A percentile compares a stretch with the other conserved stretches of the same genome.
Conservation (phyloP, 2,888 invertebrate species). For the Caenorhabditis sulstoni region DNA sequence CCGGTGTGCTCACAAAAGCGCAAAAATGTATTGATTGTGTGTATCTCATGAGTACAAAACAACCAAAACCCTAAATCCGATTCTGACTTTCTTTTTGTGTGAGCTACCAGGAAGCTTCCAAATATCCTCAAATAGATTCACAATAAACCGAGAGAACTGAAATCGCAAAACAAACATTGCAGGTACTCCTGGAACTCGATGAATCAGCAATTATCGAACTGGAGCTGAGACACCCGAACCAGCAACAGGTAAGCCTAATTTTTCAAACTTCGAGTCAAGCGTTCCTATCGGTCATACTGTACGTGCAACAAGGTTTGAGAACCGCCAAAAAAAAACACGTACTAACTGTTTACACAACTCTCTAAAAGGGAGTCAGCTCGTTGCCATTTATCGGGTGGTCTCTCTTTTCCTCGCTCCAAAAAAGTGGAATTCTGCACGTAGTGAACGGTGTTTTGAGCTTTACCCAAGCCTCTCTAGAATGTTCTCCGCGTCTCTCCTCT, state of each 20-base stretch:
- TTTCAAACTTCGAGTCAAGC: background rate
- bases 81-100: no score
- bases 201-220: slow-evolving; percentile 66
- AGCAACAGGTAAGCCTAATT: slow-evolving; percentile 55
- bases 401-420: slow-evolving; percentile 3
- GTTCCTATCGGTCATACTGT: background rate
- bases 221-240: slow-evolving; percentile 69
- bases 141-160: background rate
- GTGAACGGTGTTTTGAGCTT: slow-evolving; percentile 23
- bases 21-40: background rate
- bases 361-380: slow-evolving; percentile 28
- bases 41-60: background rate
- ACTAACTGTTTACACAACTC: slow-evolving; percentile 38
- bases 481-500: background rate
- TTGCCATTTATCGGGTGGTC: slow-evolving; percentile 11
- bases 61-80: background rate
- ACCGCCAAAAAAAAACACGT: slow-evolving; percentile 11
- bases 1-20: background rate
- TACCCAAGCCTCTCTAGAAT: background rate
- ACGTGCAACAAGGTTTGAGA: slow-evolving; percentile 1
- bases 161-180: slow-evolving; percentile 19
- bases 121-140: background rate
- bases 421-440: slow-evolving; percentile 31
- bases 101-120: background rate
- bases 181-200: slow-evolving; percentile 73